These are phyloP conservation scores for Pomatostomus ruficeps DNA, from an alignment of 2,113 vertebrate genomes.

Conservation along the genomic window DNA sequence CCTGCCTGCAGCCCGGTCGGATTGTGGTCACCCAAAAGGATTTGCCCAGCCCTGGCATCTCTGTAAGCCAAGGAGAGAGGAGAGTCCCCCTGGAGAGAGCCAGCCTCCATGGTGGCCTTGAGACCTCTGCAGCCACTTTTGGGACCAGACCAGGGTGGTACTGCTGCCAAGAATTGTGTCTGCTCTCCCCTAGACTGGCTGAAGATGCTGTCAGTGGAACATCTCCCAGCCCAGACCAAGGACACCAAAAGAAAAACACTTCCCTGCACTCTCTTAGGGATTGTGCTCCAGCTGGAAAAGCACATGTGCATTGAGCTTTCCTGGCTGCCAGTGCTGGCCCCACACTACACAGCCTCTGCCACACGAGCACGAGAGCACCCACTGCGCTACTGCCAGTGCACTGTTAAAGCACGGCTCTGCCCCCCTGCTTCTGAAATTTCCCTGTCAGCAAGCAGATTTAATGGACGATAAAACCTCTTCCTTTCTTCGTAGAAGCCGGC, in stretches of 20 bases:
- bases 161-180: neutral
- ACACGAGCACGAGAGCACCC: rapidly evolving
- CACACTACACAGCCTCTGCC: rapidly evolving
- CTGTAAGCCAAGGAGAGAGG: neutral
- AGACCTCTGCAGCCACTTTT: neutral
- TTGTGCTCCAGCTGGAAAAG: neutral
- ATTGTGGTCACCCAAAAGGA: rapidly evolving
- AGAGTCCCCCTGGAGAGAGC: neutral
- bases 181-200: neutral
- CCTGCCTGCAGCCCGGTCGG: neutral
- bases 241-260: neutral
- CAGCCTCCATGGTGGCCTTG: rapidly evolving
- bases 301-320: neutral
- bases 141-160: neutral
- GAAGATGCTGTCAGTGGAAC: neutral
- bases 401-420: rapidly evolving
- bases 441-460: neutral
- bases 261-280: neutral
- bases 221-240: neutral
- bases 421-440: neutral
- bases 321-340: neutral
- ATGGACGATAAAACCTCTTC: neutral
- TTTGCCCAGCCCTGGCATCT: neutral
- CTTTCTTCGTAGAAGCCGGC: neutral
- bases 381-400: rapidly evolving